Conservation (phyloP, 2,797 vertebrate species). For the Sylvia borin region DNA sequence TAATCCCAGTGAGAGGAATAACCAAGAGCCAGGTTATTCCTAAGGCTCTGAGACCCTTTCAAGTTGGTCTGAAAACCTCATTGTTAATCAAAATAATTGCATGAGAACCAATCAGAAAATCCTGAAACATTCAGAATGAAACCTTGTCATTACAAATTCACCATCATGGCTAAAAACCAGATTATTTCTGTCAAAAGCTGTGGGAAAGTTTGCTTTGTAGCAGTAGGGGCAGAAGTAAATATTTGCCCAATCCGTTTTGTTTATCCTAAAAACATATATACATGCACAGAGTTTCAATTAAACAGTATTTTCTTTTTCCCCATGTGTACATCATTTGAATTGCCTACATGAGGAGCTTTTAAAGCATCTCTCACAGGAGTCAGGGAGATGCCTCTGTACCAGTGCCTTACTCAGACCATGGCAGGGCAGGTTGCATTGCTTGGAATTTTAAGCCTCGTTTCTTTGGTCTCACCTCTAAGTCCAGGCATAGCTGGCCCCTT, state of each 20-base stretch:
- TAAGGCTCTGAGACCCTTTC: background rate
- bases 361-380: background rate
- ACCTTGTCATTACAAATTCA: slow-evolving; percentile 58
- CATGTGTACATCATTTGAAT: background rate
- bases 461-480: background rate
- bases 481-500: background rate
- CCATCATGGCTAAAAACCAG: background rate
- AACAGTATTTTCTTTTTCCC: background rate
- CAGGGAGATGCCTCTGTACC: background rate
- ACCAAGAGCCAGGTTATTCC: background rate
- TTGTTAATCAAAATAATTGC: slow-evolving; percentile 69
- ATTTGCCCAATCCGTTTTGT: slow-evolving; percentile 31
- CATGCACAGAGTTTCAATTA: background rate
- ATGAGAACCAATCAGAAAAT: slow-evolving; percentile 57
- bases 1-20: background rate
- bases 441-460: slow-evolving; percentile 27
- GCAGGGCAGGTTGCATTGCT: background rate
- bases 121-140: slow-evolving; percentile 46
- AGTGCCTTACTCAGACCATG: background rate
- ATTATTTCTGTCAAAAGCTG: slow-evolving; percentile 47
- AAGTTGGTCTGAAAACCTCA: slow-evolving; percentile 51
- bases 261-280: slow-evolving; percentile 39
- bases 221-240: slow-evolving; percentile 51
- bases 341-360: background rate
- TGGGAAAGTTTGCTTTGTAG: slow-evolving; percentile 66